Conservation (phyloP, 2,888 invertebrate species). For the Crioceris asparagi region DNA sequence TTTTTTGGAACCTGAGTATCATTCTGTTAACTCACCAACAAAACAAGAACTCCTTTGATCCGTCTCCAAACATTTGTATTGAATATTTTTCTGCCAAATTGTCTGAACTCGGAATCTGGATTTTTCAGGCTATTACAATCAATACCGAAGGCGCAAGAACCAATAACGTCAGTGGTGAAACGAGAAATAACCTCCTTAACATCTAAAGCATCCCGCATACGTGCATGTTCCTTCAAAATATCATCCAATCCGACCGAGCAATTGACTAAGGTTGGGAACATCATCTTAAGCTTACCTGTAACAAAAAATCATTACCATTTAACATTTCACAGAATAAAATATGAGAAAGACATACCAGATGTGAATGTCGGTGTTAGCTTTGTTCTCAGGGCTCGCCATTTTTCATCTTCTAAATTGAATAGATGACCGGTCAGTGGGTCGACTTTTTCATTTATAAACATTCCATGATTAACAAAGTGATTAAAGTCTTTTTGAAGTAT, state of each 20-base stretch:
- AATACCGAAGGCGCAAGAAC: conserved; percentile 46
- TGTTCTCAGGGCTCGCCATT: conserved; percentile 46
- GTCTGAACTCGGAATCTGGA: conserved; percentile 39
- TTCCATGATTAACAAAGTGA: conserved; percentile 48
- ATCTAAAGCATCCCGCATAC: conserved; percentile 12
- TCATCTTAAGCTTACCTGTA: conserved; percentile 53
- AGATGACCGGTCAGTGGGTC: conserved; percentile 48
- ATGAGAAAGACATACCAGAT: conserved; percentile 34
- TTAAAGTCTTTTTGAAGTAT: conserved; percentile 48
- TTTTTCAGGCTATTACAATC: conserved; percentile 45
- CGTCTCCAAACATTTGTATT: neutral
- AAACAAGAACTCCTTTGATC: too few species aligned
- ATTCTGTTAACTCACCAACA: neutral
- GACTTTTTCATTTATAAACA: conserved; percentile 44
- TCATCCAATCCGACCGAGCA: conserved; percentile 29
- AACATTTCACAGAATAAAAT: neutral
- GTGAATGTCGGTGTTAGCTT: conserved; percentile 48
- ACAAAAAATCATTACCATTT: neutral
- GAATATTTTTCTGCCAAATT: conserved; percentile 20
- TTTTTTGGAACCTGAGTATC: neutral
- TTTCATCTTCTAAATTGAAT: conserved; percentile 42
- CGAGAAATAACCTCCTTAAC: conserved; percentile 41
- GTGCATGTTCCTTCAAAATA: conserved; percentile 11
- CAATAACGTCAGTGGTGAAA: conserved; percentile 48
- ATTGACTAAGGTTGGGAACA: conserved; percentile 48